Base-by-base conservation (phyloP, 2,888 invertebrate genomes). In the Tinea pellionella region DNA sequence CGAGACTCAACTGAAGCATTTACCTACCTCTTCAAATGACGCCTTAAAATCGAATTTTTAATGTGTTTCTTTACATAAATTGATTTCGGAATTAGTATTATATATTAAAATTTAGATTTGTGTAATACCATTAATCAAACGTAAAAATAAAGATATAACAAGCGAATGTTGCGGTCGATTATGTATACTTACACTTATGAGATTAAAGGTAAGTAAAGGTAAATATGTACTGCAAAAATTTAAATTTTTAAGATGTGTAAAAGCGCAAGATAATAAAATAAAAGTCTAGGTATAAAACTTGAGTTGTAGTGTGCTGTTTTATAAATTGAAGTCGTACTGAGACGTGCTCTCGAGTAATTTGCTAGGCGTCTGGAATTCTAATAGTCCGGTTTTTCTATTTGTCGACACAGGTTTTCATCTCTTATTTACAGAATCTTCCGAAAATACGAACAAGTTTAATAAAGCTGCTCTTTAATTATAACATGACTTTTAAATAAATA, bases 231-330 rank as follows among this genome's bases (percentile, higher is more conserved):
- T 6, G 6, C 24, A 24, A 24, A 24, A 24, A 24, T 24, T 3
- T 24, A 24, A 24, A 24, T 24, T 24, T 24, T 9, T 9, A 42
- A 13, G 42, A 47, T 47, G 15, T 47, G 15, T 47, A 15, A 15
- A 16, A 4, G 16, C 2, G 37, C 9, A 37, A 37, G 2, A 6
- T 9, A 24, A 2, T 53, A 24, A 24, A 53, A 53, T 53, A 57
- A 57, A 57, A 57, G 57, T 57, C 57, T 57, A 57, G 57, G n/a
- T n/a, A n/a, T n/a, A n/a, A n/a, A n/a, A 57, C 57, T 57, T 2
- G 32, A 57, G 57, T 32, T 13, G 57, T 55, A 7, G 55, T 24
- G n/a, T 32, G 57, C 57, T 57, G 19, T 55, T 55, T 55, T 29
- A 57, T 32, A 57, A 57, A 57, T 57, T 57, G 57, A 32, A 29